Evolutionary conservation across 2,113 vertebrate species (phyloP).

Genomic region (Hippocampus barbouri): DNA sequence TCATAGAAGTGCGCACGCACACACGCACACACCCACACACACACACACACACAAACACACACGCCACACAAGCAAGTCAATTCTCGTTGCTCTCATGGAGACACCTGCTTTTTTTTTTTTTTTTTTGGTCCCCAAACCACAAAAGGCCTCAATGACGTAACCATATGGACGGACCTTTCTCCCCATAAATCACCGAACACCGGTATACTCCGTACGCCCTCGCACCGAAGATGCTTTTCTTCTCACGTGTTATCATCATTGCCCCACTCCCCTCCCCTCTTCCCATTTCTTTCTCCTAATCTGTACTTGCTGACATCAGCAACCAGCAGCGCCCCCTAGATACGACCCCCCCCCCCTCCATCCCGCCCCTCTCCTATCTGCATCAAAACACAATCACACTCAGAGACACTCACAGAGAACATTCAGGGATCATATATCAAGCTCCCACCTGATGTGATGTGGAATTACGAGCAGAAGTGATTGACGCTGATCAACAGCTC

Average conservation of each 20-base stretch:
- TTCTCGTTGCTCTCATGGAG: background rate
- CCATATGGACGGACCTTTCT: background rate
- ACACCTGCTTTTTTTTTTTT: background rate
- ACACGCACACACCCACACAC: conserved; percentile 14
- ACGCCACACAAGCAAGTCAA: conserved; percentile 6
- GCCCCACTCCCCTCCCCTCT: conserved; percentile 3
- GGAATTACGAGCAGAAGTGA: conserved; percentile 45
- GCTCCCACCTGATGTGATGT: conserved; percentile 29
- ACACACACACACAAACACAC: conserved; percentile 10
- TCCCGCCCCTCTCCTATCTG: background rate
- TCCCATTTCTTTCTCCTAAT: conserved; percentile 35
- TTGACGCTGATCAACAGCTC: conserved; percentile 48
- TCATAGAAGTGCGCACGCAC: conserved; percentile 11
- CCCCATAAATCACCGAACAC: background rate
- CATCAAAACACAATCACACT: conserved; percentile 1
- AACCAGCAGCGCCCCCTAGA: conserved; percentile 60
- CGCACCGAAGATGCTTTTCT: conserved; percentile 25
- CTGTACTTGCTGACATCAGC: conserved; percentile 79
- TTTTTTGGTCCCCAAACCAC: background rate
- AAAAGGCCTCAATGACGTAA: background rate
- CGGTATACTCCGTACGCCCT: conserved; percentile 7
- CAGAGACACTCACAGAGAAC: conserved; percentile 7
- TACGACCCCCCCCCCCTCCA: conserved; percentile 16
- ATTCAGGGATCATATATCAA: conserved; percentile 33
- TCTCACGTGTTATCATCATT: conserved; percentile 30